phyloP scores from a whole-genome alignment of 2,797 vertebrate genomes.

The Tadarida brasiliensis region DNA sequence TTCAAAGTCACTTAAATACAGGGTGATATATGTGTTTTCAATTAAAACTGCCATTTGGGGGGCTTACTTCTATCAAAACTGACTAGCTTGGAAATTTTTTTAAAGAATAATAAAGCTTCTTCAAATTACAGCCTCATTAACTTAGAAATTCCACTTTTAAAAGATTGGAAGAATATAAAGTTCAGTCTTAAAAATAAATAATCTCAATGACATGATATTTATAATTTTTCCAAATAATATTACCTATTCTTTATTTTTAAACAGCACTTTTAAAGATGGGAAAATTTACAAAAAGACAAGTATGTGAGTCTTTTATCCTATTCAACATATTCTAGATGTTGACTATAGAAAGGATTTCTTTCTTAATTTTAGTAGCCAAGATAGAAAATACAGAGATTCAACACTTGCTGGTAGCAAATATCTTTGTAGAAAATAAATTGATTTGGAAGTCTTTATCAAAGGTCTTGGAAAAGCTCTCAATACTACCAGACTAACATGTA shows the following conservation, averaged over 20 bases:
- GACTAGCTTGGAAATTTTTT: conserved; percentile 2
- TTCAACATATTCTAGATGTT: not conserved
- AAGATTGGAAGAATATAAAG: not conserved
- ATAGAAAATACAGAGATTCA: not conserved
- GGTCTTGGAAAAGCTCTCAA: not conserved
- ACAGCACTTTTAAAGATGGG: conserved; percentile 28
- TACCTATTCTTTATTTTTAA: not conserved
- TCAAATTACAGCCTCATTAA: not conserved
- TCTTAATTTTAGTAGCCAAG: conserved; percentile 28
- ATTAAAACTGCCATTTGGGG: not conserved
- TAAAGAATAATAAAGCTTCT: not conserved
- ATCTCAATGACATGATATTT: not conserved
- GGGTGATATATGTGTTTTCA: not conserved
- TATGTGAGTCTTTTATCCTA: not conserved
- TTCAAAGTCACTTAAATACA: not conserved
- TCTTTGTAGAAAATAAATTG: not conserved
- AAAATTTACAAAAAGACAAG: not conserved
- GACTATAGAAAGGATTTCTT: not conserved
- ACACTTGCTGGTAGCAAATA: not conserved
- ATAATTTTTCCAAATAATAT: not conserved
- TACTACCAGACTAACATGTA: not conserved
- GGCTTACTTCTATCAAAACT: not conserved
- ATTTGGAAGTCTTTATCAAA: conserved; percentile 46
- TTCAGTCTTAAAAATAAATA: conserved; percentile 19
- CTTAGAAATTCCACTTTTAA: conserved; percentile 49